phyloP scores from a whole-genome alignment of 1,140 invertebrate genomes.

The Cydia amplana region DNA sequence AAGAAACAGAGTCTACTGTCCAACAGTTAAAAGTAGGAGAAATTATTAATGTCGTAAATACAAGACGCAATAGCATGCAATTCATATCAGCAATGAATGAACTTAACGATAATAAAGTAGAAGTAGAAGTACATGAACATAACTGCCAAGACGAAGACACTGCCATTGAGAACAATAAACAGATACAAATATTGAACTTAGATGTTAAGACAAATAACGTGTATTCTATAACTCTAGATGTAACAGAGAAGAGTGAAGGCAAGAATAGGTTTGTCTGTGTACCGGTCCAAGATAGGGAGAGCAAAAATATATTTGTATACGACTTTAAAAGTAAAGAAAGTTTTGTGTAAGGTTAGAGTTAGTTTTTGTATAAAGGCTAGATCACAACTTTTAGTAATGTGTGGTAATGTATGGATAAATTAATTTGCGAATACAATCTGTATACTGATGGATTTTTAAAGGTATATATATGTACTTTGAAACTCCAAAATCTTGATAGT shows the following conservation, averaged over 20 bases:
- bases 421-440: too few relatives aligned
- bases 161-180: conserved; percentile 67
- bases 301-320: conserved; percentile 76
- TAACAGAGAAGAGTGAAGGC: conserved; percentile 60
- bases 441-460: too few relatives aligned
- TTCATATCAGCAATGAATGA: conserved; percentile 72
- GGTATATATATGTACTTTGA: too few relatives aligned
- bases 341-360: conserved; percentile 62
- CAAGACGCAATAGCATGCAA: conserved; percentile 77
- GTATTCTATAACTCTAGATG: conserved; percentile 73
- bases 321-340: conserved; percentile 75
- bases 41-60: conserved; percentile 75
- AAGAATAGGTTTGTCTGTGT: conserved; percentile 68
- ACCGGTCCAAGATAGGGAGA: conserved; percentile 59
- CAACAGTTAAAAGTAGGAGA: conserved; percentile 72
- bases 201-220: conserved; percentile 74
- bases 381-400: not conserved
- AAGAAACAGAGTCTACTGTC: conserved; percentile 57
- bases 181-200: conserved; percentile 76
- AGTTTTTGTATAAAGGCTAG: conserved; percentile 6
- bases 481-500: too few relatives aligned
- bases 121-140: conserved; percentile 60
- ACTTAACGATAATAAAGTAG: conserved; percentile 54
- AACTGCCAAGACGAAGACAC: conserved; percentile 42
- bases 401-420: not conserved